Base-by-base conservation (phyloP, 2,113 vertebrate species). In the Suncus etruscus region DNA sequence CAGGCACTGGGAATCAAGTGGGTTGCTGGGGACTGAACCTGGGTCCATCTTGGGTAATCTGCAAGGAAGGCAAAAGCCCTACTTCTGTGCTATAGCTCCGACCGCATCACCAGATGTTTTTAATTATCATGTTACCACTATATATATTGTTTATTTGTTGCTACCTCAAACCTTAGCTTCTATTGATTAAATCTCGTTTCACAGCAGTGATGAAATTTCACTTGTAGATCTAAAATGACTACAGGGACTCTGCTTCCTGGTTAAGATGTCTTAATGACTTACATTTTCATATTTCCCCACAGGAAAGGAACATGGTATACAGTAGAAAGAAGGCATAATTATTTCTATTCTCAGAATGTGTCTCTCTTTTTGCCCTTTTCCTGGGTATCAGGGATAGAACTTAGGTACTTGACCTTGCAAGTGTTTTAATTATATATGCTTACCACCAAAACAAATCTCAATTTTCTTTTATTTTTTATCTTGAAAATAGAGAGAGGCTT, bases 111-210 rank as follows among this genome's bases (percentile, higher is more conserved):
- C 94, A 95, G 74, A 91, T 96, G 89, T 89, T 97, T 96, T 94
- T 79, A 88, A 96, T 97, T 93, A 95, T 74, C 85, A 68, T 65
- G 82, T 92, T 70, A 94, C 83, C 89, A 93, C 83, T 90, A 77
- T 95, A 96, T 94, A 39, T 39, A 39, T 91, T 91, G 81, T 93
- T 96, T 95, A 96, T 96, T 96, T 93, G 75, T 92, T 76, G 80
- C 78, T 94, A 92, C 87, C 89, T 97, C 72, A 93, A 97, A 93
- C 73, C 93, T 92, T 89, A 73, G 83, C 96, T 97, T 93, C 94
- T 97, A 87, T 93, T 97, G 95, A 95, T 96, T 96, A 95, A 95
- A 97, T 96, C 93, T 95, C 86, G 90, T 89, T 95, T 45, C 75
- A 76, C 51, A 87, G 90, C 32, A 68, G 76, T 90, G 86, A 80